Evolutionary conservation across 2,113 vertebrate species (phyloP).

Genomic region (Colinus virginianus): DNA sequence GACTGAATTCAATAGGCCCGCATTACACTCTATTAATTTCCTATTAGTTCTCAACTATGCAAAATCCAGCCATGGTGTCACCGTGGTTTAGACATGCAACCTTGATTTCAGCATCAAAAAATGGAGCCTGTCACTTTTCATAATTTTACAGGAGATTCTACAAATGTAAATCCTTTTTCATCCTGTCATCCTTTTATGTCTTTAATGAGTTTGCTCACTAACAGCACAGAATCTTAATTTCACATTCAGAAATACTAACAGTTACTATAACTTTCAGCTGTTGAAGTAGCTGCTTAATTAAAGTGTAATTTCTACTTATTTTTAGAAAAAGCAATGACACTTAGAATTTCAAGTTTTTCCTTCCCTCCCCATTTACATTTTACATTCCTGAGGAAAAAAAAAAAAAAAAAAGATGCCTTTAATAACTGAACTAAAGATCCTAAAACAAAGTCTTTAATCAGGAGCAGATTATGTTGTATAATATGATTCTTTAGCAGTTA

Average conservation of each 20-base stretch:
- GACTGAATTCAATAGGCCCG: conserved; percentile 70
- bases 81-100: conserved; percentile 74
- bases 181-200: conserved; percentile 78
- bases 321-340: conserved; percentile 47
- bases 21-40: conserved; percentile 84
- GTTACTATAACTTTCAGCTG: conserved; percentile 70
- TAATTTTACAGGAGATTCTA: conserved; percentile 80
- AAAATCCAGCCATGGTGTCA: conserved; percentile 71
- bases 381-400: neutral
- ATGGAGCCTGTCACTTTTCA: conserved; percentile 78
- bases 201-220: conserved; percentile 82
- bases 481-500: conserved; percentile 41
- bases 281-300: conserved; percentile 76
- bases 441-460: conserved; percentile 42
- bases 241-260: conserved; percentile 77
- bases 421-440: conserved; percentile 24
- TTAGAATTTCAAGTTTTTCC: neutral
- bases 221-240: conserved; percentile 79
- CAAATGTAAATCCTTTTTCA: conserved; percentile 83
- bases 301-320: conserved; percentile 20
- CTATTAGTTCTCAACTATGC: conserved; percentile 77
- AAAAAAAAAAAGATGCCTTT: neutral
- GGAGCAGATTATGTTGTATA: conserved; percentile 35
- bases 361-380: neutral
- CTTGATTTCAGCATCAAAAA: conserved; percentile 77